Evolutionary conservation across 2,797 vertebrate genomes (phyloP), one percentile per base, ranked within the genome.

Genomic region (Xenops minutus): DNA sequence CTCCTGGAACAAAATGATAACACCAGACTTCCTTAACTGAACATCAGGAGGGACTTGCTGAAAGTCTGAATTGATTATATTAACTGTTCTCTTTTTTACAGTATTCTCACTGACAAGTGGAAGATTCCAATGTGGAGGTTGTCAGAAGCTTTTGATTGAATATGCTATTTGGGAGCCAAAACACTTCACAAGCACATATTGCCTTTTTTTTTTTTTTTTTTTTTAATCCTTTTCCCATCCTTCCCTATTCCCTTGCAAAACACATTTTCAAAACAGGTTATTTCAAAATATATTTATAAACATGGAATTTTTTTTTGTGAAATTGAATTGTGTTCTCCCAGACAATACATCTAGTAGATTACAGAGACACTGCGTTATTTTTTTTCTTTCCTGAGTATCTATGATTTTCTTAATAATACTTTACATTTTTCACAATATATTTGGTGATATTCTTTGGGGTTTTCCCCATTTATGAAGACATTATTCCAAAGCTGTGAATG

Each of bases 101-200:
- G 49, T 78, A 68, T 63, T 88, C 58, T 94, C 2, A 1, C 74
- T 95, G 95, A 92, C 74, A 93, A 90, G 77, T 29, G 84, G 77
- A 94, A 94, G 66, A 94, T 89, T 93, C 85, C 83, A 86, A 37
- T 69, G 73, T 52, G 55, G 74, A 95, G 44, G 15, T 62, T 95
- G 95, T 95, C 94, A 95, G 83, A 93, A 75, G 83, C 55, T 86
- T 95, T 88, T 95, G 77, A 95, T 92, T 92, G 77, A 95, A 86
- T 95, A 79, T 90, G 83, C 27, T 81, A 46, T 90, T 69, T 88
- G 66, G 66, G 67, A 95, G 88, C 83, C 94, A 93, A 94, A 95
- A 86, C 80, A 81, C 51, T 88, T 96, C 69, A 84, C 30, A 81
- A 84, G 55, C 39, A 84, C 59, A 73, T 89, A 80, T 63, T 92